Evolutionary conservation across 2,888 invertebrate species (phyloP).

Genomic region (Ectemnius cavifrons): DNA sequence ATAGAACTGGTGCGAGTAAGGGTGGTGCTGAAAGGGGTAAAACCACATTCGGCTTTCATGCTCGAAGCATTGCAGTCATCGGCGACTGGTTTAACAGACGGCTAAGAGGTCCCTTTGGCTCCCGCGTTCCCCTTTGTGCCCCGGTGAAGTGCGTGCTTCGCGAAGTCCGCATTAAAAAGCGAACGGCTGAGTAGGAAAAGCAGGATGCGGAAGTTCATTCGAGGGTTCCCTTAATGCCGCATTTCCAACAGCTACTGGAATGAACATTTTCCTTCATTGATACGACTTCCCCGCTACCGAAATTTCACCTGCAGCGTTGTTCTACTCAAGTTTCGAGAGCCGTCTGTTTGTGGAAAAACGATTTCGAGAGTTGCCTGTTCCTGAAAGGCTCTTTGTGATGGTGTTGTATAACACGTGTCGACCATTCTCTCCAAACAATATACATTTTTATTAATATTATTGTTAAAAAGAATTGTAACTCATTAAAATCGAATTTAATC

Average conservation of each 20-base stretch:
- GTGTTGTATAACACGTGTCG: no score
- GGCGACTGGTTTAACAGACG: constrained; percentile 39
- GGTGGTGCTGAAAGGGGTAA: no score
- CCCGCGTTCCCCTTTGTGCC: constrained; percentile 43
- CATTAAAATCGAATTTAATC: no score
- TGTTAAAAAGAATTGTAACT: no score
- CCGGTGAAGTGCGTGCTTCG: constrained; percentile 36
- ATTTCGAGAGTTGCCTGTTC: no score
- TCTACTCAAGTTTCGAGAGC: no score
- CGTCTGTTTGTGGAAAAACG: no score
- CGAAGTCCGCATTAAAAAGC: constrained; percentile 24
- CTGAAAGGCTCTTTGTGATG: no score
- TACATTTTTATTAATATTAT: no score
- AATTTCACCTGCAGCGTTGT: constrained; percentile 8
- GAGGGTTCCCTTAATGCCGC: constrained; percentile 32
- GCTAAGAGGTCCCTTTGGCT: constrained; percentile 53
- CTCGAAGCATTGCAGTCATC: constrained; percentile 18
- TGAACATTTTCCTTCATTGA: neutral
- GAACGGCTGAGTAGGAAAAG: constrained; percentile 16
- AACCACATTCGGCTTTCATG: constrained; percentile 11
- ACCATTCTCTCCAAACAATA: no score
- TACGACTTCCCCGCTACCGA: constrained; percentile 14
- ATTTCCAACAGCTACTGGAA: constrained; percentile 33
- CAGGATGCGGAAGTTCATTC: constrained; percentile 38
- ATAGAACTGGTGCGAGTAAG: no score